Evolutionary conservation across 2,797 vertebrate genomes (phyloP).

Genomic region (Microhierax caerulescens): DNA sequence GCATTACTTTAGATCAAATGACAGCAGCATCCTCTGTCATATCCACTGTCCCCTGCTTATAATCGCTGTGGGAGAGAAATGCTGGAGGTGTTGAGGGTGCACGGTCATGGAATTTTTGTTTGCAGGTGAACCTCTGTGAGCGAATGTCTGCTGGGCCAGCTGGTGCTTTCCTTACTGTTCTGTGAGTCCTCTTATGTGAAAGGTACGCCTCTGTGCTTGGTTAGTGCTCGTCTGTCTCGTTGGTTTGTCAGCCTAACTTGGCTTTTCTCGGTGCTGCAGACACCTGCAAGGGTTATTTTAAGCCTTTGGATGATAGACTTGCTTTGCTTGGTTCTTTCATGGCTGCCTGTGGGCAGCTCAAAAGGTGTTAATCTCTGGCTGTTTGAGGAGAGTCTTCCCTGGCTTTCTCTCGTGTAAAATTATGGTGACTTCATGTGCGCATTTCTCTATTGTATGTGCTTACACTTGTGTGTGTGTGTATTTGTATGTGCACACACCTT

Average conservation of each 20-base stretch:
- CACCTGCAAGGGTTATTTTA: not conserved
- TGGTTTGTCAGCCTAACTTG: not conserved
- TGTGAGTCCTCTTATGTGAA: rapidly evolving
- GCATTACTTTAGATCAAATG: not conserved
- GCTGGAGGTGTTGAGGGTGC: rapidly evolving
- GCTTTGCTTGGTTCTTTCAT: not conserved
- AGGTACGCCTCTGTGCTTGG: not conserved
- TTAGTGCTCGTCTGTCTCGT: not conserved
- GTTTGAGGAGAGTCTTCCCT: not conserved
- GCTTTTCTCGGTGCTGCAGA: not conserved
- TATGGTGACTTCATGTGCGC: rapidly evolving
- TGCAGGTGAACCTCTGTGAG: not conserved
- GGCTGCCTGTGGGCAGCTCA: not conserved
- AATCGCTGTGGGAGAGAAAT: not conserved
- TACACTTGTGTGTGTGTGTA: too few relatives aligned
- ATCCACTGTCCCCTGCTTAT: rapidly evolving
- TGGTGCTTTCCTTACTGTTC: not conserved
- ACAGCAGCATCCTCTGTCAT: not conserved
- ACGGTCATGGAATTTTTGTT: rapidly evolving
- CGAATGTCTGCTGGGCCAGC: not conserved
- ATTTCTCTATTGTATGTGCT: rapidly evolving
- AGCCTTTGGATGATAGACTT: not conserved
- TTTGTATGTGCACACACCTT: not conserved
- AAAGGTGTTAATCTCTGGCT: not conserved
- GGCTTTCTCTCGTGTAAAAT: not conserved